Percentiles rank a stretch among this genome's conserved stretches.
These are phyloP conservation scores for Centropus unirufus DNA, from an alignment of 2,113 vertebrate species.

Conservation along the genomic window DNA sequence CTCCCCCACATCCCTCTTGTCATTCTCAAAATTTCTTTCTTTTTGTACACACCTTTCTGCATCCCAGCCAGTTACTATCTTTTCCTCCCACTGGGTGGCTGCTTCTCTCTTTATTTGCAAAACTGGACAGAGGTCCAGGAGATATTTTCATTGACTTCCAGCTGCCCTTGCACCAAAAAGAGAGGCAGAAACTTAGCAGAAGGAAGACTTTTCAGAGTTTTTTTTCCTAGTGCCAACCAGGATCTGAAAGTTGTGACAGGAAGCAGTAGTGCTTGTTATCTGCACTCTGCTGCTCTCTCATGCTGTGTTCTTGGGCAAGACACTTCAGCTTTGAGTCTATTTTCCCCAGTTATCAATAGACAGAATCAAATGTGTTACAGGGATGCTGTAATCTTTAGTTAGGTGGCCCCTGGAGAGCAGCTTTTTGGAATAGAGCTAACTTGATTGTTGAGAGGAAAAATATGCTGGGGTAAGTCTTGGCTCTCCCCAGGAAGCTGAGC, in stretches of 20 bases:
- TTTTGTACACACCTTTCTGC: background rate
- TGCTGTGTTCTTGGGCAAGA: background rate
- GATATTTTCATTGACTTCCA: background rate
- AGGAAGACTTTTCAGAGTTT: background rate
- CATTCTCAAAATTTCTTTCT: background rate
- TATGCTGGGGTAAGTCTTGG: background rate
- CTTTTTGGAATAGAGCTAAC: background rate
- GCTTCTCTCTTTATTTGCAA: constrained; percentile 45
- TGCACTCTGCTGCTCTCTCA: background rate
- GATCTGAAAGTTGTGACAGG: background rate
- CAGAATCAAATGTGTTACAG: background rate
- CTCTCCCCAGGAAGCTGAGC: background rate
- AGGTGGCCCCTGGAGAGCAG: background rate
- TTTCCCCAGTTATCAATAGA: background rate
- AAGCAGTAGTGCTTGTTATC: background rate
- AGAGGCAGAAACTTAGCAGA: background rate
- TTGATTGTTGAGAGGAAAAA: background rate
- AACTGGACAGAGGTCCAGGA: background rate
- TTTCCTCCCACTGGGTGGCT: constrained; percentile 15
- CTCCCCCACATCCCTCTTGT: background rate
- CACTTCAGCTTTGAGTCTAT: background rate
- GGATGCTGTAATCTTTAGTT: background rate
- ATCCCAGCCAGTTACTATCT: background rate
- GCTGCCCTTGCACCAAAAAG: background rate
- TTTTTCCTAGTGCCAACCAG: background rate